These are phyloP conservation scores for Harpalus rubripes DNA, from an alignment of 2,888 invertebrate genomes.

Conservation along the genomic window DNA sequence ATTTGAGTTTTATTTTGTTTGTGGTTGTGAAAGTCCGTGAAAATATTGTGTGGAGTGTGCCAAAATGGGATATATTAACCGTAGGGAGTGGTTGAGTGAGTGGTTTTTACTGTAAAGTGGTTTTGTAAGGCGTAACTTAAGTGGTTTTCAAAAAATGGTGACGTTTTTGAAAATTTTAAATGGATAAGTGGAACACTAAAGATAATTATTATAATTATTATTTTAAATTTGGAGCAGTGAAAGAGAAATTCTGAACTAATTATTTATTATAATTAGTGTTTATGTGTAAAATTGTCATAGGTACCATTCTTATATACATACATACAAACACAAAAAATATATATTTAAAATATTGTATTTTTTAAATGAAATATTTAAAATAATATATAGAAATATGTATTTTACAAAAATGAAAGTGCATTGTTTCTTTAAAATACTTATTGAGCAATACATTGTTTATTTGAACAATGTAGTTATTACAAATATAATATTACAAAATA, in stretches of 20 bases:
- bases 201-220: too few species aligned
- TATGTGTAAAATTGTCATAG: too few species aligned
- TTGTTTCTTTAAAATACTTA: slow-evolving; percentile 3
- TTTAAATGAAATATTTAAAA: background rate
- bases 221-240: too few species aligned
- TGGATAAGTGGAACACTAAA: too few species aligned
- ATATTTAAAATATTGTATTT: background rate
- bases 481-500: background rate
- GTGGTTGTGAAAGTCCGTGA: background rate
- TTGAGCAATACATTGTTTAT: background rate
- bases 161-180: too few species aligned
- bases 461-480: background rate
- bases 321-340: too few species aligned
- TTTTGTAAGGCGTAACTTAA: background rate
- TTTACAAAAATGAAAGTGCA: background rate
- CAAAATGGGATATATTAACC: background rate
- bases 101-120: background rate
- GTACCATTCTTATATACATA: too few species aligned
- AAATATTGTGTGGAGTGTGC: background rate
- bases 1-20: background rate
- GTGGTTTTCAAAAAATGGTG: too few species aligned
- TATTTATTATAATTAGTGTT: too few species aligned
- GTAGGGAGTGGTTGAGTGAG: background rate
- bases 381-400: background rate
- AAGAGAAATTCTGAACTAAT: too few species aligned